phyloP scores from a whole-genome alignment of 2,888 invertebrate genomes.

The Tetrapedia diversipes region DNA sequence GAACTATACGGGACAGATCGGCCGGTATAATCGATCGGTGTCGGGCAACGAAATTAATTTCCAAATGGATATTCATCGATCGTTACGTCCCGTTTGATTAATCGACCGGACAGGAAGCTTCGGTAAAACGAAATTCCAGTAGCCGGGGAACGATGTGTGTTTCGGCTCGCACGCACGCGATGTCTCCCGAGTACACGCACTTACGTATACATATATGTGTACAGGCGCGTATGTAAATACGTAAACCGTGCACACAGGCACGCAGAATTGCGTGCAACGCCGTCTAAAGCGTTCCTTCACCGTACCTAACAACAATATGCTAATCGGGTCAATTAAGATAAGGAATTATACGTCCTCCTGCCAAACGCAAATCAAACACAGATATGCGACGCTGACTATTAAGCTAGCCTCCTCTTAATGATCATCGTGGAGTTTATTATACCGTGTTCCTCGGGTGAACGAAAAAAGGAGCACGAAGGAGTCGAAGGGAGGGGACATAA shows the following conservation, averaged over 20 bases:
- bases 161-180: slow-evolving; percentile 41
- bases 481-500: too few relatives aligned
- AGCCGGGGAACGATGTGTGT: slow-evolving; percentile 18
- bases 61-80: slow-evolving; percentile 28
- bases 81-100: slow-evolving; percentile 37
- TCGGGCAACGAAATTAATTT: slow-evolving; percentile 33
- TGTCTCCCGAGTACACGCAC: not conserved
- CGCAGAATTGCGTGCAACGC: slow-evolving; percentile 50
- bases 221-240: too few relatives aligned
- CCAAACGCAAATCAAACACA: slow-evolving; percentile 54
- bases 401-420: slow-evolving; percentile 47
- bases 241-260: slow-evolving; percentile 2
- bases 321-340: slow-evolving; percentile 64
- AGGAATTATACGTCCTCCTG: slow-evolving; percentile 54
- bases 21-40: slow-evolving; percentile 8
- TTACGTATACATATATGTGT: too few relatives aligned
- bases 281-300: slow-evolving; percentile 32
- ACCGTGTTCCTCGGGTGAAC: slow-evolving; percentile 13
- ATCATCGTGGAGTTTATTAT: slow-evolving; percentile 45
- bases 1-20: slow-evolving; percentile 1
- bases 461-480: slow-evolving; percentile 22
- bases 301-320: slow-evolving; percentile 55
- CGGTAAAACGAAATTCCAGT: slow-evolving; percentile 45
- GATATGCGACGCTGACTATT: slow-evolving; percentile 29
- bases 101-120: slow-evolving; percentile 27